Evolutionary conservation across 2,797 vertebrate genomes (phyloP).

Genomic region (Etheostoma nigrum): DNA sequence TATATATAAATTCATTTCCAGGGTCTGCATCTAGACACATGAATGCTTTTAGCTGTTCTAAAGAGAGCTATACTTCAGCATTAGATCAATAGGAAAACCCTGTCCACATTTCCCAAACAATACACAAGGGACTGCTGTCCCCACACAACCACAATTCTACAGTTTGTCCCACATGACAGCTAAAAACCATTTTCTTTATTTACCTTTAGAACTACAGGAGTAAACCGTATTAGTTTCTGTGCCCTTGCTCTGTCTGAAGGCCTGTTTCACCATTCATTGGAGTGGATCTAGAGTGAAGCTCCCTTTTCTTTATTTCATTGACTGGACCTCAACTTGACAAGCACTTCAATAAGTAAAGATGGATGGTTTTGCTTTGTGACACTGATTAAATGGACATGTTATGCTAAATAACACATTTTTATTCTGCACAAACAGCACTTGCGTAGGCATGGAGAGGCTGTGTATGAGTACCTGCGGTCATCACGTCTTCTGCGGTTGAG

Average conservation of each 20-base stretch:
- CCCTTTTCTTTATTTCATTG: slow-evolving; percentile 18
- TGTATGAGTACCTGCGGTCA: slow-evolving; percentile 77
- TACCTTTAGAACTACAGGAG: slow-evolving; percentile 17
- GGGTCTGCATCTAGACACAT: slow-evolving; percentile 68
- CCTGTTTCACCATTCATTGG: slow-evolving; percentile 41
- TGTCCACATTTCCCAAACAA: slow-evolving; percentile 63
- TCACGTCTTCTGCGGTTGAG: slow-evolving; percentile 67
- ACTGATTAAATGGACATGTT: slow-evolving; percentile 32
- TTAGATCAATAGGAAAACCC: slow-evolving; percentile 84
- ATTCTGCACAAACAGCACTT: neutral
- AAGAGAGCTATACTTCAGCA: slow-evolving; percentile 65
- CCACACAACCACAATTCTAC: slow-evolving; percentile 24
- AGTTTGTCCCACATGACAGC: slow-evolving; percentile 32
- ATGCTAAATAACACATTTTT: slow-evolving; percentile 10
- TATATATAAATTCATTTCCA: slow-evolving; percentile 72
- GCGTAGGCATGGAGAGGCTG: neutral
- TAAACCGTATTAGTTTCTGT: slow-evolving; percentile 43
- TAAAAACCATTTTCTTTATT: slow-evolving; percentile 27
- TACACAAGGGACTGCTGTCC: slow-evolving; percentile 32
- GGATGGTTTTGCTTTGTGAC: slow-evolving; percentile 31
- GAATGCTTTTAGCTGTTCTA: slow-evolving; percentile 79
- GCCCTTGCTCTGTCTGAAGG: slow-evolving; percentile 52
- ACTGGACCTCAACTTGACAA: slow-evolving; percentile 35
- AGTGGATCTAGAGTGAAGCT: slow-evolving; percentile 2
- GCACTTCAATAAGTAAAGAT: slow-evolving; percentile 52